Percentiles rank a stretch among this genome's conserved stretches.
Conservation (phyloP, 2,113 vertebrate species). For the Myotis lucifugus region DNA sequence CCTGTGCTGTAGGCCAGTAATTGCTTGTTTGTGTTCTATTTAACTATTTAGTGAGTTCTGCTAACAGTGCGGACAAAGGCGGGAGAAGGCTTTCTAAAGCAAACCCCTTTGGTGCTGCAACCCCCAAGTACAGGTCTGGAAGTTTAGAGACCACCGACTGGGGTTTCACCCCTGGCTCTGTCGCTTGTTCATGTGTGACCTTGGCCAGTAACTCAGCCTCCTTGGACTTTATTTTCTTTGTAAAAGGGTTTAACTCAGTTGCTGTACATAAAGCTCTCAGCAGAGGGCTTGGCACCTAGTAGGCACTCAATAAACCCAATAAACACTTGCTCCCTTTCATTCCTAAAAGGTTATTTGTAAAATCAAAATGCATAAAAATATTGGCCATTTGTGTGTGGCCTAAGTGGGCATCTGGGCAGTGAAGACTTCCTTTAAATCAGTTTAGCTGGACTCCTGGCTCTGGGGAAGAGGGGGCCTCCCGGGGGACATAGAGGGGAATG, state of each 20-base stretch:
- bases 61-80: background rate
- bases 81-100: background rate
- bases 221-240: background rate
- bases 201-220: background rate
- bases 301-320: slow-evolving; percentile 36
- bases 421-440: slow-evolving; percentile 23
- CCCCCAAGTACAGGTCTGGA: background rate
- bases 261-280: background rate
- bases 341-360: slow-evolving; percentile 51
- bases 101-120: background rate
- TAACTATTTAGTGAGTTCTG: background rate
- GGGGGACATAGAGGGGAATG: background rate
- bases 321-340: slow-evolving; percentile 7
- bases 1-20: background rate
- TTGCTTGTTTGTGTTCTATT: background rate
- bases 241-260: background rate
- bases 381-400: background rate
- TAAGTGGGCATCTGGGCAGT: background rate
- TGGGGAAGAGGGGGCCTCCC: background rate
- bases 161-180: background rate
- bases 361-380: slow-evolving; percentile 46
- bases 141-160: background rate
- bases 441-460: background rate
- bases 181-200: background rate
- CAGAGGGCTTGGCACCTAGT: slow-evolving; percentile 3